Conservation (phyloP, 2,797 vertebrate species). For the Dryobates pubescens region DNA sequence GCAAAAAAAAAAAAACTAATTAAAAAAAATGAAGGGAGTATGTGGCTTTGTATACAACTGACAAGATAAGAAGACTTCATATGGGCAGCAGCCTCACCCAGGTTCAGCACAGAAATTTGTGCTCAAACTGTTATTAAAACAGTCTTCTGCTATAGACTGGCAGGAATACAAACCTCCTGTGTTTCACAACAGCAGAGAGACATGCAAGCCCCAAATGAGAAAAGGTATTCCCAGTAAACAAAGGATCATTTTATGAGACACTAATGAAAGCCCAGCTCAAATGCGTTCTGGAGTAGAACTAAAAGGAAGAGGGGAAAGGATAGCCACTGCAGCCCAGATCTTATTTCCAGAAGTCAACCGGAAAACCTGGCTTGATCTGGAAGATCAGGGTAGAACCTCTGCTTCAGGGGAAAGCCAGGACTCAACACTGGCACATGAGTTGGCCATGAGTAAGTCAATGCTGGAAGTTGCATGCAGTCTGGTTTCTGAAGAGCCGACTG, state of each 20-base stretch:
- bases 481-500: not conserved
- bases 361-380: not conserved
- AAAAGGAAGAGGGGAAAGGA: not conserved
- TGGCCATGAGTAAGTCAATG: not conserved
- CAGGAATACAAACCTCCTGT: not conserved
- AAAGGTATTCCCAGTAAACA: not conserved
- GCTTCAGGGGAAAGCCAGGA: not conserved
- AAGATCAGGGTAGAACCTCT: not conserved
- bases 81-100: not conserved
- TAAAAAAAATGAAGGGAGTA: not conserved
- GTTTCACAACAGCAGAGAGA: not conserved
- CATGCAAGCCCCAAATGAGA: not conserved
- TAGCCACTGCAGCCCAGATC: not conserved
- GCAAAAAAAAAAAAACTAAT: not conserved
- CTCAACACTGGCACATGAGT: fast-evolving
- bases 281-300: fast-evolving
- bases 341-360: not conserved
- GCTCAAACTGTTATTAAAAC: not conserved
- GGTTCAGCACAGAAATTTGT: not conserved
- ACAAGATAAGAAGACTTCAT: not conserved
- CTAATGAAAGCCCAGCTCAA: not conserved
- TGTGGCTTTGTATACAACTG: not conserved
- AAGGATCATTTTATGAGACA: fast-evolving
- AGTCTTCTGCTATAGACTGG: not conserved
- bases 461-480: not conserved